Evolutionary conservation across 2,888 invertebrate genomes (phyloP), one percentile per base, ranked within the genome.

Genomic region (Mesoligia furuncula): DNA sequence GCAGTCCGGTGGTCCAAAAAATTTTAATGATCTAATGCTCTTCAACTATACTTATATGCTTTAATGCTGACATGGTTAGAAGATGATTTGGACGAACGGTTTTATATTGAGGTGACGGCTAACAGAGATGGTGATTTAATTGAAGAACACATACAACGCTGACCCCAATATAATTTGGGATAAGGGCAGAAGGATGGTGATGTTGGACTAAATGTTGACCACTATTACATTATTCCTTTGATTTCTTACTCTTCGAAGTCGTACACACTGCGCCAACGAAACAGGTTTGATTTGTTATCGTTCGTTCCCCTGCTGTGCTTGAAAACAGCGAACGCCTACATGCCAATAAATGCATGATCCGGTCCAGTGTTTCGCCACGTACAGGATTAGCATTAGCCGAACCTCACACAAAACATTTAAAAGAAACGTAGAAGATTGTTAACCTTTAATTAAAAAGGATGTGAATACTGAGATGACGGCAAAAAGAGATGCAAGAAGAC

Each of bases 241-340:
- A 72, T 65, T 79, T 45, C 24, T 7, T 64, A 31, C 24, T 42
- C 31, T 62, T 24, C 27, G 54, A 64, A 57, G 61, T 24, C 48
- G 36, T 17, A 54, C 27, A 27, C 64, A 57, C 36, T 36, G 20
- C 61, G 51, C 36, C 20, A n/a, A 69, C 27, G 51, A 64, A 82
- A 82, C 80, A 11, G 67, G 82, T 81, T 77, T 66, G 39, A 70
- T 67, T 48, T 62, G 51, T 72, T 77, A 81, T 82, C 82, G 82
- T 71, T n/a, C 62, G 59, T 77, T 81, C 72, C 57, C 57, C 62
- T 67, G 57, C 15, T 42, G 45, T 39, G 54, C 62, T 74, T 39
- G 27, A 68, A 36, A 36, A 39, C 61, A n/a, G 66, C 27, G 8
- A 62, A 39, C n/a, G 31, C 9, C 2, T 36, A 27, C 15, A 42